phyloP scores from a whole-genome alignment of 2,888 invertebrate genomes.

The Coenonympha arcania region DNA sequence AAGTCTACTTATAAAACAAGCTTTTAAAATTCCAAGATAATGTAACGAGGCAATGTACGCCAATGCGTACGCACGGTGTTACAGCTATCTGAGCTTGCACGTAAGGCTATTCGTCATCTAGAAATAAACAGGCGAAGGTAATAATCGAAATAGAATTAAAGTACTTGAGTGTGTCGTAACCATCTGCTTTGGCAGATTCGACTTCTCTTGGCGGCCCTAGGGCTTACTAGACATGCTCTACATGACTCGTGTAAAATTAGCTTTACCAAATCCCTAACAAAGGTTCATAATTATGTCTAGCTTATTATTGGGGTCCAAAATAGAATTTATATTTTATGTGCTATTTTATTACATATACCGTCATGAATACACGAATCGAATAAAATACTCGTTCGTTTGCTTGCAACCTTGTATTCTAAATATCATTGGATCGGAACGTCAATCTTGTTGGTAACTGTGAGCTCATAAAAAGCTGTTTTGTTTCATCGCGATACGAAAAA shows the following conservation, averaged over 20 bases:
- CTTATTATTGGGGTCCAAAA: slow-evolving; percentile 3
- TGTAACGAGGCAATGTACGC: slow-evolving; percentile 45
- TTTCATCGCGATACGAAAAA: background rate
- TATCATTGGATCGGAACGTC: slow-evolving; percentile 11
- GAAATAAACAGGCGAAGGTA: slow-evolving; percentile 72
- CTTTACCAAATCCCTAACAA: slow-evolving; percentile 21
- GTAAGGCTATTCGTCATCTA: slow-evolving; percentile 66
- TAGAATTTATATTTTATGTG: background rate
- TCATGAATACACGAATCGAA: slow-evolving; percentile 7
- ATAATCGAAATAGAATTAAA: slow-evolving; percentile 73
- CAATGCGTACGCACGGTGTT: slow-evolving; percentile 40
- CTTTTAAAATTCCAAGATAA: slow-evolving; percentile 73
- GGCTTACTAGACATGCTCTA: slow-evolving; percentile 42
- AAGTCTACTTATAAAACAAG: slow-evolving; percentile 41
- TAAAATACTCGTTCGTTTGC: slow-evolving; percentile 7
- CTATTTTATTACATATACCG: slow-evolving; percentile 9
- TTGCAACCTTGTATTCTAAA: slow-evolving; percentile 11
- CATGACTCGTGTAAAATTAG: slow-evolving; percentile 27
- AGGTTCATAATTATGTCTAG: slow-evolving; percentile 12
- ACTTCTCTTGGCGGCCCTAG: slow-evolving; percentile 47
- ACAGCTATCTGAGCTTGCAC: slow-evolving; percentile 43
- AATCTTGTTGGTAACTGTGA: slow-evolving; percentile 12
- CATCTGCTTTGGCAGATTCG: slow-evolving; percentile 57
- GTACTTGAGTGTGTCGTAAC: slow-evolving; percentile 63
- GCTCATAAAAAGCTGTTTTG: background rate